Conservation (phyloP, 2,888 invertebrate genomes). For the Chydorus sphaericus region DNA sequence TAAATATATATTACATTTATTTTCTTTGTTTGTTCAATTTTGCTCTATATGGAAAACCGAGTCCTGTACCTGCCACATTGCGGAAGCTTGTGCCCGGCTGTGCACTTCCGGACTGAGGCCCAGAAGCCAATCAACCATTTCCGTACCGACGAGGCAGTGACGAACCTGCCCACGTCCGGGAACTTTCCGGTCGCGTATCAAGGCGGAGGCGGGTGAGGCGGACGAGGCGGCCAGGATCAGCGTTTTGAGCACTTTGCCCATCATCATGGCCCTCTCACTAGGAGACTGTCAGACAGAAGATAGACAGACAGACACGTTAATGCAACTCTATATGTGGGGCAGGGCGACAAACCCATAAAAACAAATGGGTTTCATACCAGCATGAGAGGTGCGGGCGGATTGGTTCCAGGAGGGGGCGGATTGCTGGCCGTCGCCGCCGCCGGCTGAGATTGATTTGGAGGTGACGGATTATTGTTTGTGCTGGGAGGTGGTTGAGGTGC, state of each 20-base stretch:
- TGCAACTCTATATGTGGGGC: neutral
- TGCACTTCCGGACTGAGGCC: slow-evolving; percentile 42
- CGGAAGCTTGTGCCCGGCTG: slow-evolving; percentile 51
- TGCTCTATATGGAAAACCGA: too few relatives aligned
- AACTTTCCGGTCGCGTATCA: slow-evolving; percentile 47
- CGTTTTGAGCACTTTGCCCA: slow-evolving; percentile 52
- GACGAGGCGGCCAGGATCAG: slow-evolving; percentile 44
- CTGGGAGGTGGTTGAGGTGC: too few relatives aligned
- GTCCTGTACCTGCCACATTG: slow-evolving; percentile 75
- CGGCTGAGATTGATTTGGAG: neutral
- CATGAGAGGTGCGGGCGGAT: neutral
- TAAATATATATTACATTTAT: too few relatives aligned
- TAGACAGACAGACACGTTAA: neutral
- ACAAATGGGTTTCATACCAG: neutral
- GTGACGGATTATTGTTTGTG: neutral
- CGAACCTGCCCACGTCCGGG: slow-evolving; percentile 42
- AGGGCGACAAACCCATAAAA: neutral
- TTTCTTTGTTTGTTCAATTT: too few relatives aligned
- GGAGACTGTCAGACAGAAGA: slow-evolving; percentile 34
- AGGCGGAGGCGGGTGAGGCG: slow-evolving; percentile 40
- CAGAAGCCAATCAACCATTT: slow-evolving; percentile 66
- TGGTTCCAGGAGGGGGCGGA: neutral
- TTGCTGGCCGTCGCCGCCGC: neutral
- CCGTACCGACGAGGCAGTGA: slow-evolving; percentile 58
- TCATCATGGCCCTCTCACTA: slow-evolving; percentile 47